These are phyloP conservation scores for Festucalex cinctus DNA, from an alignment of 2,113 vertebrate species.

Conservation along the genomic window DNA sequence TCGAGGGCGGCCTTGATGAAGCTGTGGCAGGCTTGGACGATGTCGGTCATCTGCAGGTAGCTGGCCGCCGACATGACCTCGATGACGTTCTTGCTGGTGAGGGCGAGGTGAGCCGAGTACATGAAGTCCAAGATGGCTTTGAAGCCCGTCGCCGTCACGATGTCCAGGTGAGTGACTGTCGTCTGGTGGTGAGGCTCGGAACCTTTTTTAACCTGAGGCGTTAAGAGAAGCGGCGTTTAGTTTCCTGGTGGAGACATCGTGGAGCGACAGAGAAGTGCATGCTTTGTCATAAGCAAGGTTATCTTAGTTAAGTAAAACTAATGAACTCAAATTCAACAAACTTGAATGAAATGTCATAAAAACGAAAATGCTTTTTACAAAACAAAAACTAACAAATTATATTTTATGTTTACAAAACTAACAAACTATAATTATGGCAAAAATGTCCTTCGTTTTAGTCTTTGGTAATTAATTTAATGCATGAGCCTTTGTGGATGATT, in stretches of 20 bases:
- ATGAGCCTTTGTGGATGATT: no score
- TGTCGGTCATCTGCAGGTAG: constrained; percentile 98
- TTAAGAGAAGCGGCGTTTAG: constrained; percentile 1
- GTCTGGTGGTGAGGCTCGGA: constrained; percentile 85
- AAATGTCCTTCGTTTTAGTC: no score
- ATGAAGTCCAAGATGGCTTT: constrained; percentile 99
- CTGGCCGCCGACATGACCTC: constrained; percentile 98
- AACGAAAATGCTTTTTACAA: no score
- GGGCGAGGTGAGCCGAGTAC: constrained; percentile 94
- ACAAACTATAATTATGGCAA: no score
- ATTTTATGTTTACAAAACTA: no score
- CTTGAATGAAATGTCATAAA: no score
- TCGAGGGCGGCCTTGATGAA: constrained; percentile 97
- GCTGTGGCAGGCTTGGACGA: constrained; percentile 94
- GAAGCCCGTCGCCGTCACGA: constrained; percentile 95
- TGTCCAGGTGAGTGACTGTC: constrained; percentile 95
- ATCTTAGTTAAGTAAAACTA: no score
- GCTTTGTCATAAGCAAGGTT: no score
- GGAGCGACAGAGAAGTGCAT: neutral
- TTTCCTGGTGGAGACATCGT: neutral
- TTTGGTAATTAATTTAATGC: no score
- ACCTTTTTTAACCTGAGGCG: constrained; percentile 82
- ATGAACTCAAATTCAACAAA: no score
- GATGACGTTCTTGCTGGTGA: constrained; percentile 96
- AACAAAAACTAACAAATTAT: no score